phyloP scores from a whole-genome alignment of 2,888 invertebrate genomes.

The Myopa testacea region DNA sequence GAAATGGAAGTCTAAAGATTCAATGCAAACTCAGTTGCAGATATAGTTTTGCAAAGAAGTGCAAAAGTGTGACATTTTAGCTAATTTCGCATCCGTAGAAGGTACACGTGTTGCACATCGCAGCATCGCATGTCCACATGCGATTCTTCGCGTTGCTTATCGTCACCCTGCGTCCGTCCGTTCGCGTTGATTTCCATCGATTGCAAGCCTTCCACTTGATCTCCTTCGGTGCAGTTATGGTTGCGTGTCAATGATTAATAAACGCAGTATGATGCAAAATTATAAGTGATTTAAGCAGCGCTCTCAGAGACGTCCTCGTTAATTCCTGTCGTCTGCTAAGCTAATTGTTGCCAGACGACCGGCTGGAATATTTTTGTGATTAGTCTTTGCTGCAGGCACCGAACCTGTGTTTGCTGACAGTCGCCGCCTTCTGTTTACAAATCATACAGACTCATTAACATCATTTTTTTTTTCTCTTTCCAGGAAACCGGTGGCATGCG shows the following conservation, averaged over 20 bases:
- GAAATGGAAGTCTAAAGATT: too few relatives aligned
- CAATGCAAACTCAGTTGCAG: too few relatives aligned
- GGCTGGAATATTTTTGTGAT: not conserved
- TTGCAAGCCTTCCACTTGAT: not conserved
- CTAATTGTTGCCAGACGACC: too few relatives aligned
- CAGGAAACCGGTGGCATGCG: slow-evolving; percentile 61
- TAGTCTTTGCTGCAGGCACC: too few relatives aligned
- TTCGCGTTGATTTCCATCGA: not conserved
- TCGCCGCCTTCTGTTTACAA: too few relatives aligned
- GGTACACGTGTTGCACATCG: not conserved
- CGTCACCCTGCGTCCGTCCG: slow-evolving; percentile 26
- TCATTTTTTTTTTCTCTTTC: not conserved
- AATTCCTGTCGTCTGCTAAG: too few relatives aligned
- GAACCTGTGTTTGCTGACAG: too few relatives aligned
- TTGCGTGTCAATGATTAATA: slow-evolving; percentile 45
- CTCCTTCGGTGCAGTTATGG: not conserved
- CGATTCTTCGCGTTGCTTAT: slow-evolving; percentile 26
- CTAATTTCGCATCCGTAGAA: too few relatives aligned
- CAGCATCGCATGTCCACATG: slow-evolving; percentile 12
- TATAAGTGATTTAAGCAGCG: not conserved
- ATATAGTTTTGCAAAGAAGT: too few relatives aligned
- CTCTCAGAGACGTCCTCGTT: too few relatives aligned
- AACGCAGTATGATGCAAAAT: not conserved
- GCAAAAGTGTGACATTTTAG: too few relatives aligned
- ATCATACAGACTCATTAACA: not conserved